phyloP scores from a whole-genome alignment of 2,888 invertebrate genomes.

The Protodeltote pygarga region DNA sequence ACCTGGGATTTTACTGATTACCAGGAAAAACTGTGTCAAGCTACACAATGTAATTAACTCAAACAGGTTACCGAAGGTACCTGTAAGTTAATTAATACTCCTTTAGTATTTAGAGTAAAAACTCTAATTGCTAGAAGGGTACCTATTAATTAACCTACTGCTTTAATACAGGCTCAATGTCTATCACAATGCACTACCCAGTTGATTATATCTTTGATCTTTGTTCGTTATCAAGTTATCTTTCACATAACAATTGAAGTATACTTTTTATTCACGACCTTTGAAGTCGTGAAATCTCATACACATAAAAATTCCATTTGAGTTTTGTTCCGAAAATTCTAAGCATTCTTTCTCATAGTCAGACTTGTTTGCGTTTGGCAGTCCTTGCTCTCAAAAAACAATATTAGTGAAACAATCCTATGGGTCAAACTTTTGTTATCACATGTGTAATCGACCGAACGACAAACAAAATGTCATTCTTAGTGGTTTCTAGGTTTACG shows the following conservation, averaged over 20 bases:
- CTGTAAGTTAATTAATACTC: too few species aligned
- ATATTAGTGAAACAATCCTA: slow-evolving; percentile 37
- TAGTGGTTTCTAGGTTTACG: slow-evolving; percentile 50
- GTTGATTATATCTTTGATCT: slow-evolving; percentile 13
- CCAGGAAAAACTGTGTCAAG: too few species aligned
- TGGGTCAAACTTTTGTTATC: slow-evolving; percentile 42
- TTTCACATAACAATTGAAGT: slow-evolving; percentile 32
- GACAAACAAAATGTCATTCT: slow-evolving; percentile 35
- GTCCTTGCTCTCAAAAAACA: slow-evolving; percentile 48
- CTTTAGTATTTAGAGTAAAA: slow-evolving; percentile 12
- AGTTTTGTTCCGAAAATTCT: slow-evolving; percentile 34
- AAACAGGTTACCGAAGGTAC: too few species aligned
- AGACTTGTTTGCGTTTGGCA: slow-evolving; percentile 28
- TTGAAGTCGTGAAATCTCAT: slow-evolving; percentile 36
- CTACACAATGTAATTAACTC: too few species aligned
- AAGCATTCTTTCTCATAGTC: slow-evolving; percentile 45
- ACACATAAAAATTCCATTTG: slow-evolving; percentile 40
- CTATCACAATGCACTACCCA: slow-evolving; percentile 6
- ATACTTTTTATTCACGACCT: slow-evolving; percentile 34
- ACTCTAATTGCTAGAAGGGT: not conserved
- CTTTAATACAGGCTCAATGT: slow-evolving; percentile 16
- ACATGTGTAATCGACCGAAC: slow-evolving; percentile 31
- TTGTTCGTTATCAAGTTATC: slow-evolving; percentile 17
- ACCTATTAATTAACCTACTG: slow-evolving; percentile 13
- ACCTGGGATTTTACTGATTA: too few species aligned